A percentile compares a stretch with the other conserved stretches of the same genome.
Evolutionary conservation across 2,797 vertebrate genomes (phyloP).

Genomic region (Bucorvus abyssinicus): DNA sequence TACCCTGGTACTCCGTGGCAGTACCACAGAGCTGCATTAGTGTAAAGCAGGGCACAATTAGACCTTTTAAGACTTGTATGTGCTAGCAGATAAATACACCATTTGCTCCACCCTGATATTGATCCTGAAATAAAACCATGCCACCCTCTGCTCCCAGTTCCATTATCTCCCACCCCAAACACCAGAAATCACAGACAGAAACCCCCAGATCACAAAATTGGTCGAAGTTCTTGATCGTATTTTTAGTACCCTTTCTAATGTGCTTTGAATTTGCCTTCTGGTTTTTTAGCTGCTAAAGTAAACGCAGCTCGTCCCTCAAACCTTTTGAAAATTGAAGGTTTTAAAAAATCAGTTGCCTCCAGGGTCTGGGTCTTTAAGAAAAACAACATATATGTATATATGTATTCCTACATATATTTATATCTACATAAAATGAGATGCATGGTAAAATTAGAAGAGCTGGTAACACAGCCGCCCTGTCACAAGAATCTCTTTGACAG

Average conservation of each 20-base stretch:
- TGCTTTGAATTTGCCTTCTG: neutral
- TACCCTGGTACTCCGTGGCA: neutral
- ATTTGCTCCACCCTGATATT: conserved; percentile 45
- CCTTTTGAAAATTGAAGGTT: neutral
- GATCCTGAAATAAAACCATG: conserved; percentile 36
- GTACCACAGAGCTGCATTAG: conserved; percentile 27
- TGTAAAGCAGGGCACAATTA: conserved; percentile 3
- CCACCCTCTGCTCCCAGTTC: neutral
- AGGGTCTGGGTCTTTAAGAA: neutral
- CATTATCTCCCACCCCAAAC: conserved; percentile 50
- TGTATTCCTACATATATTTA: neutral
- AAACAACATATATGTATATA: neutral
- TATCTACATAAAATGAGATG: neutral
- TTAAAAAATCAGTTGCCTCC: neutral
- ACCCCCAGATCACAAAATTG: neutral
- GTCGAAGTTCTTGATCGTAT: neutral
- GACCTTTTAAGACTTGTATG: neutral
- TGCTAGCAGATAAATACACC: neutral
- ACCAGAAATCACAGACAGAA: conserved; percentile 29
- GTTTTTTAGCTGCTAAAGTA: neutral
- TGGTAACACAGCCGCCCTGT: neutral
- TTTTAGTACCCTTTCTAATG: conserved; percentile 21
- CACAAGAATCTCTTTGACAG: neutral
- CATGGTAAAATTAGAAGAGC: neutral
- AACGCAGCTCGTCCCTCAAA: neutral